phyloP scores from a whole-genome alignment of 2,888 invertebrate species.

The Noctua fimbriata region DNA sequence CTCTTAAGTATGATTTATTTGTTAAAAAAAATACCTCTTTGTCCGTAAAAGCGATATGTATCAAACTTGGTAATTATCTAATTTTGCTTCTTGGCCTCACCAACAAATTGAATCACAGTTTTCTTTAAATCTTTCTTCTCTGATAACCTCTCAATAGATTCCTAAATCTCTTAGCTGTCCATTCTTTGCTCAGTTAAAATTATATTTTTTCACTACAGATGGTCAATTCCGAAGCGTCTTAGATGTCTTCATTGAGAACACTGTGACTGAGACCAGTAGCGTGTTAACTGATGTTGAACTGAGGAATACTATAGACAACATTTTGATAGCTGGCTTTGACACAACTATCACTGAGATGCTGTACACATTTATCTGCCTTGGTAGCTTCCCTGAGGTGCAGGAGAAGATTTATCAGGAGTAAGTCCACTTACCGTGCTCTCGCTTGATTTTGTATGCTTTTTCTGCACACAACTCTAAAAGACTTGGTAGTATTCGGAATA shows the following conservation, averaged over 20 bases:
- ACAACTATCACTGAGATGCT: conserved; percentile 58
- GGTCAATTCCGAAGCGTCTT: conserved; percentile 37
- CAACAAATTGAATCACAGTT: too few relatives aligned
- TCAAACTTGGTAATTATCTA: too few relatives aligned
- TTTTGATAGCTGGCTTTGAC: conserved; percentile 61
- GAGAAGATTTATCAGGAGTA: conserved; percentile 63
- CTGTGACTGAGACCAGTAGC: conserved; percentile 31
- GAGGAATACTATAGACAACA: conserved; percentile 52
- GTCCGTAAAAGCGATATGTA: too few relatives aligned
- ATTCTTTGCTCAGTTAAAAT: background rate
- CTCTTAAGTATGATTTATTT: too few relatives aligned
- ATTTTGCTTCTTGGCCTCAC: too few relatives aligned
- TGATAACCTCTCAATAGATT: too few relatives aligned
- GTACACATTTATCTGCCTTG: conserved; percentile 58
- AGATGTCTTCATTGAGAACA: conserved; percentile 57
- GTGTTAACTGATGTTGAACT: conserved; percentile 52
- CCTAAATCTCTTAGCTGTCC: background rate
- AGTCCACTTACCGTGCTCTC: conserved; percentile 14
- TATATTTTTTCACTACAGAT: background rate
- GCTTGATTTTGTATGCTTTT: background rate
- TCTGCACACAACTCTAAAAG: background rate
- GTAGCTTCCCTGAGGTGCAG: conserved; percentile 57
- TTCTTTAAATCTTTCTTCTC: too few relatives aligned
- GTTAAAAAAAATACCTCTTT: too few relatives aligned
- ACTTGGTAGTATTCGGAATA: background rate